Evolutionary conservation across 1,140 invertebrate species (phyloP), one percentile per base, ranked within the genome.

Genomic region (Bombus pascuorum): DNA sequence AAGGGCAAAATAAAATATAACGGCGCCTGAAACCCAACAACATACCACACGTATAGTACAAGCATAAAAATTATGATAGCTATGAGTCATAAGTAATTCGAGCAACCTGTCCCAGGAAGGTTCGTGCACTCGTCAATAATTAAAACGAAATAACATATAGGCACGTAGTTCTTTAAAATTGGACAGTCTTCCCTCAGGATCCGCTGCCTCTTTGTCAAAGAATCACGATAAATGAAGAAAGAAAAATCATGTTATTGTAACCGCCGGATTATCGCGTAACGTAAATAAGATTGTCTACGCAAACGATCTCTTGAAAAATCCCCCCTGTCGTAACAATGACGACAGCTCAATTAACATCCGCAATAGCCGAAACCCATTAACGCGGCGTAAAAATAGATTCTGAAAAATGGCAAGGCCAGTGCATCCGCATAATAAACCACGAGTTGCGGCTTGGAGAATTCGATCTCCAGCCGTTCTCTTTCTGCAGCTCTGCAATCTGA

Each of bases 361-460:
- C 28, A 39, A 65, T n/a, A 53, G 44, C 22, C 42, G 28, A 77
- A 34, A 37, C 18, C 53, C 34, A 44, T 77, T 77, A 65, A n/a
- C 32, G n/a, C 39, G 28, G 12, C 2, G 8, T 18, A 47, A 68
- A 53, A 70, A 80, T 80, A 65, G 12, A 1, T 37, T n/a, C 44
- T 68, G 65, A 47, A 80, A 70, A 68, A 47, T 53, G 39, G 44
- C 78, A 80, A 80, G 65, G 78, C 34, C 77, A 13, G 22, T 15
- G 62, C 62, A 79, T 80, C 78, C 22, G 37, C 57, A 37, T 62
- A 70, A 79, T 37, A 44, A 66, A 79, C 39, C 77, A 22, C 59
- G 15, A 15, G 62, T 32, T 66, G 8, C 22, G 47, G 77, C 39
- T 62, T 37, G 57, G 10, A 44, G 44, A 34, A 47, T 44, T 62